Base-by-base conservation (phyloP, 2,888 invertebrate genomes). In the Tanytarsus gracilentus region DNA sequence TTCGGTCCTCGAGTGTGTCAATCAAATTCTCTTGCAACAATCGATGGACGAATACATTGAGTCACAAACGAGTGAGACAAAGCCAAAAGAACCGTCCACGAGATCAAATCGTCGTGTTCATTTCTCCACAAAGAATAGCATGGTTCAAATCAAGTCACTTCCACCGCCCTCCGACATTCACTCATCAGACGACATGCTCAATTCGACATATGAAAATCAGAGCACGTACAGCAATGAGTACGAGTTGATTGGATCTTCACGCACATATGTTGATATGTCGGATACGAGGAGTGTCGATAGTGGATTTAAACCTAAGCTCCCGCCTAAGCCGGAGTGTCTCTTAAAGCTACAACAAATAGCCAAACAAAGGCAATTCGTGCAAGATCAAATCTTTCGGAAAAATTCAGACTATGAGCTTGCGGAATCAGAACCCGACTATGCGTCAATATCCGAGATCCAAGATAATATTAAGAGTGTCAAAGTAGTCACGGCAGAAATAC, bases 1-100 rank as follows among this genome's bases (percentile, higher is more conserved):
- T 73, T 89, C 89, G 1, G 89, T 90, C 6, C 72, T 90, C 53
- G 89, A 90, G 71, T 89, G 89, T 68, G 88, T 90, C 64, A 89
- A 89, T 75, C 89, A 86, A 73, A 90, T 90, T 66, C 74, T 90
- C 36, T 72, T 90, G 27, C 85, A 88, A 66, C 88, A 89, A 69
- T 80, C 81, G 18, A 76, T 81, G 70, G 81, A 81, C 63, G 82
- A 72, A 26, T 66, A 69, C 3, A 62, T 67, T 9, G 65, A 66
- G 77, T 77, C 63, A 75, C 74, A 65, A 76, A 76, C 7, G 75
- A n/a, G 76, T 65, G 75, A 75, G 39, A 76, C 77, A 65, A 76
- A 77, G 69, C 67, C 75, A 49, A 61, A 61, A 25, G 49, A 52
- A 23, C 18, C 60, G 36, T 30, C 58, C 9, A 66, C 68, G 18